Conservation (phyloP, 2,888 invertebrate species). For the Prosapia bicincta region DNA sequence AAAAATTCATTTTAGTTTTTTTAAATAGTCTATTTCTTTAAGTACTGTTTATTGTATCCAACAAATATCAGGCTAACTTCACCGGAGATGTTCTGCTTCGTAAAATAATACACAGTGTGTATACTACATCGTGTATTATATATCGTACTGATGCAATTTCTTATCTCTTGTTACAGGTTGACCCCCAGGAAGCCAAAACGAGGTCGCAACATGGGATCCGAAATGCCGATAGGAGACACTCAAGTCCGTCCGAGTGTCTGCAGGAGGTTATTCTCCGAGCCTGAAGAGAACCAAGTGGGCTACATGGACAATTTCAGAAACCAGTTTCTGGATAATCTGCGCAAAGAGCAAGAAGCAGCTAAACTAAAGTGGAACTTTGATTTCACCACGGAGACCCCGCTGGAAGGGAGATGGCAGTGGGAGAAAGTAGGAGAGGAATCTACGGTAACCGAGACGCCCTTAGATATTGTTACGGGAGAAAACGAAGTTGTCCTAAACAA, state of each 20-base stretch:
- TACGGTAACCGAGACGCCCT: not conserved
- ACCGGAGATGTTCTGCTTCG: too few species aligned
- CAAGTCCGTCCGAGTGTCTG: not conserved
- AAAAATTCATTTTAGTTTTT: too few species aligned
- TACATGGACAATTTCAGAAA: not conserved
- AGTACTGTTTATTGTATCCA: too few species aligned
- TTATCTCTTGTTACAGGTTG: not conserved
- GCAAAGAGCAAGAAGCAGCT: not conserved
- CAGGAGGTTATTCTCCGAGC: not conserved
- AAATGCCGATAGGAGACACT: not conserved
- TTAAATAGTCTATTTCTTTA: too few species aligned
- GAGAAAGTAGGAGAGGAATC: not conserved
- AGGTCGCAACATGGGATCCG: not conserved
- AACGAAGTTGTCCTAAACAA: not conserved
- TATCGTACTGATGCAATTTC: too few species aligned
- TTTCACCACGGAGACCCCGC: constrained; percentile 4
- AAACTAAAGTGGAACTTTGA: constrained; percentile 10
- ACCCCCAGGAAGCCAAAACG: not conserved
- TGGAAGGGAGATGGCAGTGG: constrained; percentile 11
- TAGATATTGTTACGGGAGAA: not conserved
- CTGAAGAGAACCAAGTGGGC: not conserved
- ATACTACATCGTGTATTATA: too few species aligned
- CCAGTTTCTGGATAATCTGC: not conserved
- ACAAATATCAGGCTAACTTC: too few species aligned
- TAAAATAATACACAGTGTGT: too few species aligned